These are phyloP conservation scores for Spatula versicolor DNA, from an alignment of 2,797 vertebrate species.

Conservation along the genomic window DNA sequence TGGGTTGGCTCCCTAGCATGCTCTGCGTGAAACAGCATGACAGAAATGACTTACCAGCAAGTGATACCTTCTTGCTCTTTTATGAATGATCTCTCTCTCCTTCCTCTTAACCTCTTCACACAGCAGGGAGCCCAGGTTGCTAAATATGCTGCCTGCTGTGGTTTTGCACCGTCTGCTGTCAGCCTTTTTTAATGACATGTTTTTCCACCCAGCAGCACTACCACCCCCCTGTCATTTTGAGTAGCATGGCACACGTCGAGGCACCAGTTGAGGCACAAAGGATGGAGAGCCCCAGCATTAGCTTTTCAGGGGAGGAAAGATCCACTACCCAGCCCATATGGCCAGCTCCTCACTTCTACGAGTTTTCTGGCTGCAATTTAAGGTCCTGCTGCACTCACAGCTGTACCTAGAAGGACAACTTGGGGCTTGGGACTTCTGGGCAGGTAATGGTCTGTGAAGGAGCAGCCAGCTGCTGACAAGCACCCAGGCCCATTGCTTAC, in stretches of 20 bases:
- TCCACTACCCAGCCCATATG: background rate
- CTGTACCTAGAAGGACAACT: background rate
- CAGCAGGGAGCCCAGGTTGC: background rate
- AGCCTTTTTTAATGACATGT: background rate
- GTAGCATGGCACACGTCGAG: background rate
- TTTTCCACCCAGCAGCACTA: constrained; percentile 28
- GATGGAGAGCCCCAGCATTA: background rate
- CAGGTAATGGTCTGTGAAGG: background rate
- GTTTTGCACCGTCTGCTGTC: background rate
- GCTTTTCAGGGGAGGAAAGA: background rate
- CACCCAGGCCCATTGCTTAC: background rate
- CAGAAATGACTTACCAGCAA: background rate
- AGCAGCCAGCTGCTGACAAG: background rate
- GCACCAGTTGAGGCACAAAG: background rate
- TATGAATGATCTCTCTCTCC: constrained; percentile 38
- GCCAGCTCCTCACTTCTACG: background rate
- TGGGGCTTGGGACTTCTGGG: background rate
- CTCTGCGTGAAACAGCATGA: background rate
- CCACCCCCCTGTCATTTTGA: background rate
- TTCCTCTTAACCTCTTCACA: background rate
- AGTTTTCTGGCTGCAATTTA: background rate
- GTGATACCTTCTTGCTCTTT: background rate
- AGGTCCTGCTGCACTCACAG: background rate
- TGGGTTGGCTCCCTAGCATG: background rate
- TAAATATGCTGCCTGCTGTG: background rate